These are phyloP conservation scores for Phyllostomus hastatus DNA, from an alignment of 2,113 vertebrate species.

Conservation along the genomic window DNA sequence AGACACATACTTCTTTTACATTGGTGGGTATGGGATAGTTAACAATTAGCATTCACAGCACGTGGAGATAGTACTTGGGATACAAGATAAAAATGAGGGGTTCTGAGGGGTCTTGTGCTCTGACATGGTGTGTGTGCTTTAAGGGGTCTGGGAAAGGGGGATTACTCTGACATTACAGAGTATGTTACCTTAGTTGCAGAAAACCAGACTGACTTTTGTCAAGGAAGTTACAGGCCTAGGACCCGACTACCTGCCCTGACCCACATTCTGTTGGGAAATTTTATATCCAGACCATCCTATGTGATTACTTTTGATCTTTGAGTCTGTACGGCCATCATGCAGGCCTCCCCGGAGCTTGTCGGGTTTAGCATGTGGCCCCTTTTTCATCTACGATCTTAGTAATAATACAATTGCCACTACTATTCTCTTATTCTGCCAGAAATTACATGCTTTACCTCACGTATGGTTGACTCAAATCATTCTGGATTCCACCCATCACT, in stretches of 20 bases:
- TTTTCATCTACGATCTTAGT: background rate
- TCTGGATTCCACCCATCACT: background rate
- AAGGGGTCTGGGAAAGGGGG: background rate
- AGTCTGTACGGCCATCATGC: background rate
- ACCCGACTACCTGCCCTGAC: background rate
- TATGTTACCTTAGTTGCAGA: background rate
- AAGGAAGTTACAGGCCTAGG: background rate
- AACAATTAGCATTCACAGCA: background rate
- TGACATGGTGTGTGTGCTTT: background rate
- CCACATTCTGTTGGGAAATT: background rate
- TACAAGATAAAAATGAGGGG: background rate
- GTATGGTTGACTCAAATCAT: background rate
- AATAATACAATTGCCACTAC: background rate
- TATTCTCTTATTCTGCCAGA: background rate
- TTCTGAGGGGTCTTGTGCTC: background rate
- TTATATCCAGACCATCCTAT: background rate
- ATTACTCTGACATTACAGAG: background rate
- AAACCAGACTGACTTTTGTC: background rate
- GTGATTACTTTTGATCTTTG: background rate
- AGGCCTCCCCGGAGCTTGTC: background rate
- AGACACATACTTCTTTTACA: background rate
- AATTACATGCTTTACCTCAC: background rate
- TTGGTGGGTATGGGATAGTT: background rate
- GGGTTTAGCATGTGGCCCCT: background rate
- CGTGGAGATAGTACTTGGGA: background rate